Base-by-base conservation (phyloP, 2,888 invertebrate species). In the Tetropium fuscum region DNA sequence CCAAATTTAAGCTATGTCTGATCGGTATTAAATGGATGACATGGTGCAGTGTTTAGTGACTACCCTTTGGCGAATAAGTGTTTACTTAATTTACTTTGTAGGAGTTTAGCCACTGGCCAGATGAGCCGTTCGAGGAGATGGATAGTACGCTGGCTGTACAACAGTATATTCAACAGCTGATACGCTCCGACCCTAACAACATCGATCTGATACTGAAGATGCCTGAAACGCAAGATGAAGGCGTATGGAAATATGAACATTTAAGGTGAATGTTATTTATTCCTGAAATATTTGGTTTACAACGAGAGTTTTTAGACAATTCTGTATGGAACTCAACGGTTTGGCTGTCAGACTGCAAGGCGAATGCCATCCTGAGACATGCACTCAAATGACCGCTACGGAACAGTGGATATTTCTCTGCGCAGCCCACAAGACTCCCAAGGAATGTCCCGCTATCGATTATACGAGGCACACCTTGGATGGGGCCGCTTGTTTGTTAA, bases 371-470 rank as follows among this genome's bases (percentile, higher is more conserved):
- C 97, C 98, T 30, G 94, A 96, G 76, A 95, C 93, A 15, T 99
- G 99, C 82, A 95, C 94, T 61, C 98, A 99, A 84, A 99, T 99
- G 99, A 99, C 98, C 38, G 99, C 99, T 20, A 99, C 99, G 19
- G 98, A 99, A 83, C 98, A 99, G 79, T 99, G 99, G 99, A 99
- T 99, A 82, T 99, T 99, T 83, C 85, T 99, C 51, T 99, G 99
- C 86, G 99, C 99, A 58, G 98, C 99, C 34, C 99, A 99, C 82
- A 99, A 99, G 87, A 98, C 98, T 64, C 99, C 99, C 32, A 99
- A 99, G 83, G 99, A 99, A 87, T 99, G 99, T 83, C 96, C 98
- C 56, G 99, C 99, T 51, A 99, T 99, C 80, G 98, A 99, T 83
- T 99, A 99, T 78, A 99, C 98, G 1, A 87, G 99, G 72, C 99